Conservation (phyloP, 2,797 vertebrate genomes). For the Masticophis lateralis region DNA sequence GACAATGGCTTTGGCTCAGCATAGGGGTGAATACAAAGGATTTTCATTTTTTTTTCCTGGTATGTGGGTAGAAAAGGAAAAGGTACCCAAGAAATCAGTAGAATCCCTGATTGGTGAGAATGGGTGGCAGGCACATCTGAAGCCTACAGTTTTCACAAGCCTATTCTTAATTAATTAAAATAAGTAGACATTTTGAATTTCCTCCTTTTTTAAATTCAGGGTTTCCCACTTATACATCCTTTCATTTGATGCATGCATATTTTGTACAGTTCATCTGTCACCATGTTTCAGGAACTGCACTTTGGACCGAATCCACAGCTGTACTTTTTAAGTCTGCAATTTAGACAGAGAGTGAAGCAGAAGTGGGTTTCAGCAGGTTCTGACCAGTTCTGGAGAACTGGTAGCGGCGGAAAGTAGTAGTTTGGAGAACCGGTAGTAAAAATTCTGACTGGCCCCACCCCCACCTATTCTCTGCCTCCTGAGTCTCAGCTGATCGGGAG, state of each 20-base stretch:
- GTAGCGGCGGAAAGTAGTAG: no score
- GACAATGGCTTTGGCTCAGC: neutral
- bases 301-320: neutral
- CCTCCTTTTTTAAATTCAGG: neutral
- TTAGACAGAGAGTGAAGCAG: neutral
- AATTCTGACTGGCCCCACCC: no score
- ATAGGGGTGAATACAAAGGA: neutral
- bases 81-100: neutral
- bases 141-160: neutral
- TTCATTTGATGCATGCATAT: neutral
- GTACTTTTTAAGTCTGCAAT: neutral
- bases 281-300: neutral
- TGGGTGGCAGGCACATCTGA: neutral
- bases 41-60: neutral
- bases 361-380: no score
- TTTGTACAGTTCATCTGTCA: neutral
- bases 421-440: no score
- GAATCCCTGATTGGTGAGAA: neutral
- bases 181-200: neutral
- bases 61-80: neutral
- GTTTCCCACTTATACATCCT: neutral
- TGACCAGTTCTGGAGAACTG: no score
- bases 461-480: no score
- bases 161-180: neutral
- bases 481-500: no score